phyloP scores from a whole-genome alignment of 2,797 vertebrate species.

The Chaetodon trifasciatus region DNA sequence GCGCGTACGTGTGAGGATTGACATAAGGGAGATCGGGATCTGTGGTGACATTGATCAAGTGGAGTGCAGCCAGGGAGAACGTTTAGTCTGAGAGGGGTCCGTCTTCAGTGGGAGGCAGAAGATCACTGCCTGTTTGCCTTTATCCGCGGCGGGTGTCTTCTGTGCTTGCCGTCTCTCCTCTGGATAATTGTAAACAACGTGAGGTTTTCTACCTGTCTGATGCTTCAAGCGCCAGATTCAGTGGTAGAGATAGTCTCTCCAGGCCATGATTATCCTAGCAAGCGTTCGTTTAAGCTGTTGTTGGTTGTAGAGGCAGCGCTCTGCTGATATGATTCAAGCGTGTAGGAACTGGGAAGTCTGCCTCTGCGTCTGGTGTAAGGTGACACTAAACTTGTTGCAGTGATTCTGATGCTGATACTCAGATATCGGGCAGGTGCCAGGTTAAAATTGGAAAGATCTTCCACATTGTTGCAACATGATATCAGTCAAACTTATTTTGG shows the following conservation, averaged over 20 bases:
- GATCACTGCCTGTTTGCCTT: slow-evolving; percentile 36
- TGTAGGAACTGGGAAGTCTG: not conserved
- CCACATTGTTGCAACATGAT: not conserved
- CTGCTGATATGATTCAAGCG: slow-evolving; percentile 14
- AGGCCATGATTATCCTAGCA: slow-evolving; percentile 34
- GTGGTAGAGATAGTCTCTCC: slow-evolving; percentile 17
- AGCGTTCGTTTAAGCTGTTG: slow-evolving; percentile 4
- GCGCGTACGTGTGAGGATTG: slow-evolving; percentile 36
- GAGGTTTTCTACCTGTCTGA: slow-evolving; percentile 13
- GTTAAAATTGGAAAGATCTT: slow-evolving; percentile 19
- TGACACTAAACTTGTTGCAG: not conserved
- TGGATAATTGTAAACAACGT: slow-evolving; percentile 31
- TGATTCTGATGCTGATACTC: not conserved
- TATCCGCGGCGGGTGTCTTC: slow-evolving; percentile 6
- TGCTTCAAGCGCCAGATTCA: slow-evolving; percentile 1
- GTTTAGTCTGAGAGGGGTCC: slow-evolving; percentile 52
- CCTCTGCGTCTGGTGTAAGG: not conserved
- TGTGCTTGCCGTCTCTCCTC: not conserved
- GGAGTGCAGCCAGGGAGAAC: slow-evolving; percentile 66
- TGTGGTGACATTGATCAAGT: slow-evolving; percentile 76
- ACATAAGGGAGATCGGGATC: slow-evolving; percentile 69
- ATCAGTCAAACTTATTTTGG: not conserved
- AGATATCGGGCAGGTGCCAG: not conserved
- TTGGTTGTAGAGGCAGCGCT: slow-evolving; percentile 14
- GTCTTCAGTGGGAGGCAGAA: slow-evolving; percentile 37